phyloP scores from a whole-genome alignment of 2,797 vertebrate genomes.

The Acestrorhynchus altus region DNA sequence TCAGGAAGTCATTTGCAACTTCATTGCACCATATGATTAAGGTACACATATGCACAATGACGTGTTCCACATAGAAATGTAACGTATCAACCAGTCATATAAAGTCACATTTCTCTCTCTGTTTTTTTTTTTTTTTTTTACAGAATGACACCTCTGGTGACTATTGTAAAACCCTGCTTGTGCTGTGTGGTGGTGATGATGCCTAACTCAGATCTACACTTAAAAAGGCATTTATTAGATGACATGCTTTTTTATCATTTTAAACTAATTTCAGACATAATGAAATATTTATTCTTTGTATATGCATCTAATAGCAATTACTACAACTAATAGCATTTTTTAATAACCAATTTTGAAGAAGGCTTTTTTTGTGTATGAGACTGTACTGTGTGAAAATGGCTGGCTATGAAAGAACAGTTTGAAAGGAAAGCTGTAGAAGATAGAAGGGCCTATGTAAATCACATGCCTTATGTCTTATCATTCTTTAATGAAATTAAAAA shows the following conservation, averaged over 20 bases:
- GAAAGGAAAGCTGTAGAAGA: background rate
- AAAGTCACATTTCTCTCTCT: background rate
- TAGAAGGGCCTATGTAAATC: background rate
- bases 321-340: too few relatives aligned
- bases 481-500: too few relatives aligned
- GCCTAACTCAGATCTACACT: slow-evolving; percentile 60
- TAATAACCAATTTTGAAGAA: too few relatives aligned
- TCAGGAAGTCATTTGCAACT: slow-evolving; percentile 85
- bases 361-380: background rate
- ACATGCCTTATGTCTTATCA: too few relatives aligned
- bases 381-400: background rate
- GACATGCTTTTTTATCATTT: background rate
- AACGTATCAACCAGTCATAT: too few relatives aligned
- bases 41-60: slow-evolving; percentile 68
- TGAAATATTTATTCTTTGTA: too few relatives aligned
- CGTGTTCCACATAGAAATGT: too few relatives aligned
- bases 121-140: slow-evolving; percentile 53
- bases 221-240: background rate
- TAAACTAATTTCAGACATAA: background rate
- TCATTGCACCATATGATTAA: slow-evolving; percentile 89
- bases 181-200: slow-evolving; percentile 90
- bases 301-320: background rate
- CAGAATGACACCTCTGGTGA: slow-evolving; percentile 90
- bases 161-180: slow-evolving; percentile 87
- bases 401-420: background rate